Evolutionary conservation across 2,888 invertebrate genomes (phyloP).

Genomic region (Tachystola acroxantha): DNA sequence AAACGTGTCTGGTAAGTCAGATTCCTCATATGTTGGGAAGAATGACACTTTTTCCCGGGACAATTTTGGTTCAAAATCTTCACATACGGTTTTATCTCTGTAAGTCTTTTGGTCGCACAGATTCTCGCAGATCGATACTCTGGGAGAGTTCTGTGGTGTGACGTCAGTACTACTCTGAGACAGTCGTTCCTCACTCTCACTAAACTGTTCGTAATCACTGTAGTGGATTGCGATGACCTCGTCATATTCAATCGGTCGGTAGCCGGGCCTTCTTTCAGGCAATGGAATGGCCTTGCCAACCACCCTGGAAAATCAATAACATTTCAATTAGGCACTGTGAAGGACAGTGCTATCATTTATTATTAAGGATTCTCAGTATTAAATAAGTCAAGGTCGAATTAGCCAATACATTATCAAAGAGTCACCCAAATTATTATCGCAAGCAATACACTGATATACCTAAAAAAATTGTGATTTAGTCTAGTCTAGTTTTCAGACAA

Average conservation of each 20-base stretch:
- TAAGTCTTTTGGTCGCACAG: constrained; percentile 35
- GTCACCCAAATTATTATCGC: too few species aligned
- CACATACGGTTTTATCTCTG: constrained; percentile 21
- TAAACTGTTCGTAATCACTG: constrained; percentile 60
- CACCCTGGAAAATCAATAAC: constrained; percentile 49
- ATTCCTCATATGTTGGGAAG: constrained; percentile 37
- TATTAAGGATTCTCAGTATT: not conserved
- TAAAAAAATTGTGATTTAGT: too few species aligned
- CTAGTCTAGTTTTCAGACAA: too few species aligned
- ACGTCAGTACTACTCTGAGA: constrained; percentile 67
- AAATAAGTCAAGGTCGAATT: constrained; percentile 1
- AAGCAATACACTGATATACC: too few species aligned
- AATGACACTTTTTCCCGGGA: constrained; percentile 43
- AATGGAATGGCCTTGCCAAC: constrained; percentile 54
- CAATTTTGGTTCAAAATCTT: constrained; percentile 35
- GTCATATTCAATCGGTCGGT: constrained; percentile 58
- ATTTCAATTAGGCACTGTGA: constrained; percentile 3
- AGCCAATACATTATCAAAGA: too few species aligned
- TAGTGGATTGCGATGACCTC: constrained; percentile 68
- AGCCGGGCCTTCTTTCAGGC: constrained; percentile 47
- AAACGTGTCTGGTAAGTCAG: constrained; percentile 51
- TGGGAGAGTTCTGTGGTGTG: constrained; percentile 66
- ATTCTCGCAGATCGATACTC: constrained; percentile 43
- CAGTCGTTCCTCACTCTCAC: constrained; percentile 63
- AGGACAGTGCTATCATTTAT: not conserved